Percentiles rank a stretch among this genome's conserved stretches.
These are phyloP conservation scores for Oreortyx pictus DNA, from an alignment of 2,797 vertebrate species.

Conservation along the genomic window DNA sequence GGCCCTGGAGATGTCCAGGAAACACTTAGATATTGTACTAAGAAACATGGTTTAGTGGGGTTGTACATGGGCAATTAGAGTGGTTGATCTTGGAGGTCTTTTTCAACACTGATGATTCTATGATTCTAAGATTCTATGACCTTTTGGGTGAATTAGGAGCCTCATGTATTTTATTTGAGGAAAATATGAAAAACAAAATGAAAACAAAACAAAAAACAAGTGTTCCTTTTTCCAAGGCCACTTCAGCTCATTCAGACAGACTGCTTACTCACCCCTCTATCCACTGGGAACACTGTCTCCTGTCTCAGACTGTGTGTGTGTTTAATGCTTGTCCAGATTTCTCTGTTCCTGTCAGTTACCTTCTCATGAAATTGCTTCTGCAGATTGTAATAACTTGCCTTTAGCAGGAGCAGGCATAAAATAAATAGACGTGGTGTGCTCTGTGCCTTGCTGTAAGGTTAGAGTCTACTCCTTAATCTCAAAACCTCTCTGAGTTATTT, in stretches of 20 bases:
- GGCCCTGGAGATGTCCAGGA: too few relatives aligned
- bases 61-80: too few relatives aligned
- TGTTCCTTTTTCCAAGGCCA: not conserved
- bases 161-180: not conserved
- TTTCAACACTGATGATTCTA: too few relatives aligned
- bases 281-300: not conserved
- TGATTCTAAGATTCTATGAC: not conserved
- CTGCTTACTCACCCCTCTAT: not conserved
- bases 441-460: not conserved
- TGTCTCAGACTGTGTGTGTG: not conserved
- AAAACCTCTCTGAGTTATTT: not conserved
- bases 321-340: not conserved
- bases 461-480: not conserved
- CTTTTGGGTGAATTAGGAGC: not conserved
- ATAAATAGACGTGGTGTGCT: not conserved
- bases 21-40: too few relatives aligned
- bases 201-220: rapidly evolving
- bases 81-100: too few relatives aligned
- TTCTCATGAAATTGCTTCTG: not conserved
- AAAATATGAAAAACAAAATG: not conserved
- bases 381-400: not conserved
- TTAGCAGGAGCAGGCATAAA: not conserved
- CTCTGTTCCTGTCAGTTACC: not conserved
- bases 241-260: not conserved
- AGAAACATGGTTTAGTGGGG: too few relatives aligned